These are phyloP conservation scores for Gymnopithys bicolor DNA, from an alignment of 2,797 vertebrate species.

Conservation along the genomic window DNA sequence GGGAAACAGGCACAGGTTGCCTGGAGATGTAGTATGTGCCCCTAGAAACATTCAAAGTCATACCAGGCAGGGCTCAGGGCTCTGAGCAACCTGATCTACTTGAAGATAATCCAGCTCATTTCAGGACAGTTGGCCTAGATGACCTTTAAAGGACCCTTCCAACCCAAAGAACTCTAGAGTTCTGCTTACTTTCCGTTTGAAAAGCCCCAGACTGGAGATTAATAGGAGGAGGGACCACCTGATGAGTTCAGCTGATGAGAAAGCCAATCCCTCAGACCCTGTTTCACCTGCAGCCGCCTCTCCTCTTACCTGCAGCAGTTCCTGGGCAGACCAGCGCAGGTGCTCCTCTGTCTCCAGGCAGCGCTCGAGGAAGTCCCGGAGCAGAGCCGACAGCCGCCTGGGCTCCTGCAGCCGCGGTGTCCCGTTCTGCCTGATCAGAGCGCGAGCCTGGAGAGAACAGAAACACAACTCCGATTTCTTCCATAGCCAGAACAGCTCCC, in stretches of 20 bases:
- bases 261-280: rapidly evolving
- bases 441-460: slow-evolving; percentile 75
- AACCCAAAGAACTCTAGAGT: background rate
- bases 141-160: background rate
- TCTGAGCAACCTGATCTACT: background rate
- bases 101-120: background rate
- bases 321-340: background rate
- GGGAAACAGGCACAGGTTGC: background rate
- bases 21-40: background rate
- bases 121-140: background rate
- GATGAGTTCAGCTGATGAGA: background rate
- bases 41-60: background rate
- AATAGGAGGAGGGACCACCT: too few relatives aligned
- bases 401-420: background rate
- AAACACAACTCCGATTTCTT: background rate
- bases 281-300: rapidly evolving
- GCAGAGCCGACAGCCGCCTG: background rate
- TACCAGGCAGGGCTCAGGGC: rapidly evolving
- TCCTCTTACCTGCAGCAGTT: background rate
- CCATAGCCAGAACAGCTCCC: background rate
- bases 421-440: slow-evolving; percentile 86
- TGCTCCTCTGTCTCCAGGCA: background rate
- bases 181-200: background rate
- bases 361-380: background rate
- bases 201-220: background rate